Evolutionary conservation across 2,113 vertebrate species (phyloP), one percentile per base, ranked within the genome.

Genomic region (Marmota flaviventris): DNA sequence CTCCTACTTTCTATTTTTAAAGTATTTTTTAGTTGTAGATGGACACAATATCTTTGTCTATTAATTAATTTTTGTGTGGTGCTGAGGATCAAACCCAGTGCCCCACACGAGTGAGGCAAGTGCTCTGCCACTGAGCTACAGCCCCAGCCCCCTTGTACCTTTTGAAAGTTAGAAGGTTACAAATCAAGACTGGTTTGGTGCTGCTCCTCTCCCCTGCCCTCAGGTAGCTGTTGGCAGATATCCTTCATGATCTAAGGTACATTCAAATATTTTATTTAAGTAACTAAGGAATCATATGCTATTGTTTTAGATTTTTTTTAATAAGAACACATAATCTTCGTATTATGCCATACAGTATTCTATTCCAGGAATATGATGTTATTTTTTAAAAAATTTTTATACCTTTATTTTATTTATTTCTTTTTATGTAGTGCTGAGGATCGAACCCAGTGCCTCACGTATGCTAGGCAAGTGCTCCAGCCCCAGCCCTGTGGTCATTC

Each of bases 201-300:
- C 45, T 91, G 2, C 89, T 93, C 32, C 65, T 72, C 25, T 75
- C 27, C 25, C 22, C 24, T n/a, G 2, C 45, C 32, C 6, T 32
- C 39, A 51, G 58, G 10, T 82, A n/a, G 29, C 48, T 83, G n/a
- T 39, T 82, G 82, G 56, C 39, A n/a, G 18, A 24, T 79, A 79
- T 22, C 27, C 32, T 75, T 75, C 39, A 76, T 51, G 27, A 53
- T 18, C 34, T 58, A 48, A 92, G 84, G 69, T 69, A 79, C 25
- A 81, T 83, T 83, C 58, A 72, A 70, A 45, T 67, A 91, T 11
- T 63, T 61, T 82, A 45, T 42, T 82, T 42, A 85, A 70, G 34
- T 78, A 32, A 13, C 18, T 61, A 14, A 89, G 65, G 37, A 96
- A 73, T 96, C 85, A 76, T 67, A 77, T 67, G 67, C 24, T 89